Conservation (phyloP, 2,888 invertebrate species). For the Amphipoea oculea region DNA sequence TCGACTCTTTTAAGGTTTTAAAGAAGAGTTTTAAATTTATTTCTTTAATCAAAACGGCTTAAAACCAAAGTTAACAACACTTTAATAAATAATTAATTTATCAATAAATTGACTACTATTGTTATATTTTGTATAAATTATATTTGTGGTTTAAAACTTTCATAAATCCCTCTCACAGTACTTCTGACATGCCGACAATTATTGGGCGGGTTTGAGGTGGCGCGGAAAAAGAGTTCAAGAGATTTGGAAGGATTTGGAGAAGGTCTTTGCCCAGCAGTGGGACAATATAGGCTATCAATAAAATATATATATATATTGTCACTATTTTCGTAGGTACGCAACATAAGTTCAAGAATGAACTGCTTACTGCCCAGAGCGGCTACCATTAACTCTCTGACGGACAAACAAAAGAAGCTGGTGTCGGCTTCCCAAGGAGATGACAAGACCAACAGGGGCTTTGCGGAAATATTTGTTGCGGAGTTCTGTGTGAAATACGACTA, state of each 20-base stretch:
- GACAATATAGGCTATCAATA: not conserved
- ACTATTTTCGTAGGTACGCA: constrained; percentile 77
- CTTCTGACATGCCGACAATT: no score
- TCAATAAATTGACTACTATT: no score
- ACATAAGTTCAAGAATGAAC: constrained; percentile 86
- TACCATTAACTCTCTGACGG: constrained; percentile 79
- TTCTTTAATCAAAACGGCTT: no score
- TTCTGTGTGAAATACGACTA: constrained; percentile 93
- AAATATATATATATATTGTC: not conserved
- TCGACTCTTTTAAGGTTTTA: not conserved
- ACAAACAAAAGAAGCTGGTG: constrained; percentile 81
- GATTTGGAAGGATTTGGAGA: not conserved
- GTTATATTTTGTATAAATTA: no score
- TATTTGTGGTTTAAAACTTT: no score
- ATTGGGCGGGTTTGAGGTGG: not conserved
- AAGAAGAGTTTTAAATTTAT: not conserved
- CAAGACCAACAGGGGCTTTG: constrained; percentile 80
- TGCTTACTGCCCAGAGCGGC: constrained; percentile 85
- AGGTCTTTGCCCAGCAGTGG: not conserved
- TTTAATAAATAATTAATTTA: no score
- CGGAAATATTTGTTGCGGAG: constrained; percentile 96
- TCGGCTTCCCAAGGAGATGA: constrained; percentile 86
- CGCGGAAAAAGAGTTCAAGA: not conserved
- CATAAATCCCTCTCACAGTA: no score
- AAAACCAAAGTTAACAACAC: no score